Base-by-base conservation (phyloP, 2,888 invertebrate genomes). In the Morpho achilles region DNA sequence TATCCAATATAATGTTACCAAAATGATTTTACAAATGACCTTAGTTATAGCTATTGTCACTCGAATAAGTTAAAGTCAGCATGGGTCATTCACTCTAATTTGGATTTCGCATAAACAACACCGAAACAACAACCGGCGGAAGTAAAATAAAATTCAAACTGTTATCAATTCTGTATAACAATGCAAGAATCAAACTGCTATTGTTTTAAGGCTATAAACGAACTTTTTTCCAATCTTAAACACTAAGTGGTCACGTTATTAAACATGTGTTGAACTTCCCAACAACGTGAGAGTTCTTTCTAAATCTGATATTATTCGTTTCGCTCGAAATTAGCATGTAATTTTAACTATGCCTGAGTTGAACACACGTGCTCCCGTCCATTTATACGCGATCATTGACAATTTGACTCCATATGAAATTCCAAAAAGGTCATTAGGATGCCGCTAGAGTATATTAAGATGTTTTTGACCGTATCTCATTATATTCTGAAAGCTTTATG, bases 141-240 rank as follows among this genome's bases (percentile, higher is more conserved):
- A 32, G 32, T 32, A 32, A 5, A 32, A 32, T 5, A 32, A 32
- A 32, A 32, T 32, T 32, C 32, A 32, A 32, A 3, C 32, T 32
- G 32, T 32, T 32, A 32, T 32, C 32, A 32, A 32, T 5, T 3
- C 32, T 32, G 69, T 70, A 72, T 77, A 85, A 87, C 85, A 88
- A 87, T 87, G 76, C 77, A 75, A 78, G 79, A 79, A 81, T 80
- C 79, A 70, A 75, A 83, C 70, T 68, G 70, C 85, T 71, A 87
- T 89, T 88, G 88, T 87, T 65, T 67, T 61, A 62, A 64, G 67
- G 59, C 64, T 69, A 71, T 72, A 61, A 69, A 74, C 70, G 74
- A 70, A 71, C 68, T 65, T 72, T 74, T 76, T 71, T 70, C 67
- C 32, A 5, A 16, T 9, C 9, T 43, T 43, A 43, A 9, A 43